Conservation (phyloP, 2,888 invertebrate species). For the Melangyna quadrimaculata region DNA sequence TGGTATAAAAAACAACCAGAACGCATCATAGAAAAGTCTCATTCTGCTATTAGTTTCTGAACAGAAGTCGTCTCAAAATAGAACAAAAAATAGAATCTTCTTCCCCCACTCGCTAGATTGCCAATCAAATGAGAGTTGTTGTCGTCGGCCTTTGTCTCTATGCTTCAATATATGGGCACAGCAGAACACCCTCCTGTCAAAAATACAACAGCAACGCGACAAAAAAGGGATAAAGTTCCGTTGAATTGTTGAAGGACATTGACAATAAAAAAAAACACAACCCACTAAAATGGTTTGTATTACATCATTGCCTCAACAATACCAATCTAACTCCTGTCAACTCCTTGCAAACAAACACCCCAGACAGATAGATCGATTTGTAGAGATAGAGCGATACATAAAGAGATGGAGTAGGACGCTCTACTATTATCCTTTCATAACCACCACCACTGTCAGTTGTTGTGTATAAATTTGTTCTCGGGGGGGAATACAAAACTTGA, state of each 20-base stretch:
- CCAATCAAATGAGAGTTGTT: conserved; percentile 64
- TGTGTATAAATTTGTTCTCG: not conserved
- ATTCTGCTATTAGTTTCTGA: conserved; percentile 24
- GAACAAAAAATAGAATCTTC: not conserved
- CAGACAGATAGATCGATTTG: conserved; percentile 24
- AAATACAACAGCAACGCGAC: not conserved
- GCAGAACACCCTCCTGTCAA: conserved; percentile 17
- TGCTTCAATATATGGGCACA: conserved; percentile 25
- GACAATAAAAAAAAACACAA: not conserved
- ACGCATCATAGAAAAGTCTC: conserved; percentile 48
- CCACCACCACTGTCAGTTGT: conserved; percentile 10
- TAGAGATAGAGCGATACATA: conserved; percentile 24
- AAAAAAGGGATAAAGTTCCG: conserved; percentile 34
- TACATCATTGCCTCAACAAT: conserved; percentile 68
- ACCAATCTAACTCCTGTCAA: conserved; percentile 69
- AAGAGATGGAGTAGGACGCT: not conserved
- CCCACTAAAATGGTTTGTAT: conserved; percentile 55
- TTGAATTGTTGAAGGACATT: conserved; percentile 41
- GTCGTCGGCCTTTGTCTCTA: conserved; percentile 62
- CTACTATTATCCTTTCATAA: conserved; percentile 60
- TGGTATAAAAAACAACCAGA: conserved; percentile 4
- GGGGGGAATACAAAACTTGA: conserved; percentile 10
- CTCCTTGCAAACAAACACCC: conserved; percentile 58
- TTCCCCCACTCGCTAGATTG: conserved; percentile 35
- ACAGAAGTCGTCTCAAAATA: not conserved